Evolutionary conservation across 35 echinoderm and acorn worm genomes (phyloP).

Genomic region (Chiridota heheva): DNA sequence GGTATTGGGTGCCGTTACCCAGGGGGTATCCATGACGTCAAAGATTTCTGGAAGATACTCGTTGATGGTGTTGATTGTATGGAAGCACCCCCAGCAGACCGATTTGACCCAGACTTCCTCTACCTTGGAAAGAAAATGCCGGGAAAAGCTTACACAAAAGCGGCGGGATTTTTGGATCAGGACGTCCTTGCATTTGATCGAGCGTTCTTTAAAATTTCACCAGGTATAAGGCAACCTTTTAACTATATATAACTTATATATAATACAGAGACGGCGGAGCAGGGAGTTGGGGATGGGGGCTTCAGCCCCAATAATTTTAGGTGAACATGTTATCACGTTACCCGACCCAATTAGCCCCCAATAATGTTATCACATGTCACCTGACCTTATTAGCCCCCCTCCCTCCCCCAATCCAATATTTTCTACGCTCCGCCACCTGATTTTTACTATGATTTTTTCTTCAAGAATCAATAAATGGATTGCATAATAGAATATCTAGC

Average conservation of each 20-base stretch:
- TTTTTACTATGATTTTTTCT: background rate
- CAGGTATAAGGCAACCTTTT: too few relatives aligned
- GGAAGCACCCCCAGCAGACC: constrained; percentile 20
- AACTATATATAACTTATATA: background rate
- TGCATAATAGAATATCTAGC: background rate
- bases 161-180: constrained; percentile 49
- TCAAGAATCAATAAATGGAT: background rate
- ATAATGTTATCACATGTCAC: too few relatives aligned
- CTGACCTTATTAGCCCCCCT: too few relatives aligned
- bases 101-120: constrained; percentile 63
- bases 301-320: too few relatives aligned
- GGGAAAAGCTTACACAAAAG: constrained; percentile 61
- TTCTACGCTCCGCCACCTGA: background rate
- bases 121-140: constrained; percentile 41
- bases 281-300: background rate
- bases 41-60: constrained; percentile 58
- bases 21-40: constrained; percentile 21
- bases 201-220: constrained; percentile 72
- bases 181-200: constrained; percentile 63
- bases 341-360: too few relatives aligned
- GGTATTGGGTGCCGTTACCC: constrained; percentile 76
- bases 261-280: too few relatives aligned
- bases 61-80: constrained; percentile 49
- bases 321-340: too few relatives aligned
- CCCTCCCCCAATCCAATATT: background rate